These are phyloP conservation scores for Phortica magna DNA, from an alignment of 2,888 invertebrate species.

Conservation along the genomic window DNA sequence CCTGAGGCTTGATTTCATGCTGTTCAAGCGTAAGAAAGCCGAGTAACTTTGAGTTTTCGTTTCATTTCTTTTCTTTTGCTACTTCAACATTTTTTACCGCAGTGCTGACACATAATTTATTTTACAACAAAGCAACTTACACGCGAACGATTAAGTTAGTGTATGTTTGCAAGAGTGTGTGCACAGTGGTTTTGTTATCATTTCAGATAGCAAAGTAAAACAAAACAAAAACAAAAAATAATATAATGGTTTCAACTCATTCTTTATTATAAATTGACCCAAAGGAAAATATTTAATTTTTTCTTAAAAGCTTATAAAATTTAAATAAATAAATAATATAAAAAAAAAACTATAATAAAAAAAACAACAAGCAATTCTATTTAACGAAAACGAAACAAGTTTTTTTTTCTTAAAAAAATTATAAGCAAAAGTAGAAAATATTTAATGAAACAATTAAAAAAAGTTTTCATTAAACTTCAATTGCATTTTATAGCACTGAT, in stretches of 20 bases:
- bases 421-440: too few species aligned
- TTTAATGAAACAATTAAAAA: too few species aligned
- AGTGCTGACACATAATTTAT: slow-evolving; percentile 22
- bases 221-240: background rate
- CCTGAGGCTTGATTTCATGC: slow-evolving; percentile 12
- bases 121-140: slow-evolving; percentile 9
- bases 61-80: background rate
- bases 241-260: background rate
- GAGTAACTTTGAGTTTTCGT: slow-evolving; percentile 5
- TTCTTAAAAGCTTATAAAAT: too few species aligned
- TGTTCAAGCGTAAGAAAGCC: slow-evolving; percentile 7
- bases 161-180: background rate
- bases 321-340: too few species aligned
- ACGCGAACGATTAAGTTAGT: background rate
- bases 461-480: too few species aligned
- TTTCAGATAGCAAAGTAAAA: background rate
- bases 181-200: background rate
- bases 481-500: too few species aligned
- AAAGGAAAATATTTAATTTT: too few species aligned
- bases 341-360: too few species aligned
- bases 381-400: too few species aligned
- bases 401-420: too few species aligned
- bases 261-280: too few species aligned
- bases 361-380: too few species aligned
- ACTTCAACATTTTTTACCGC: slow-evolving; percentile 5